Evolutionary conservation across 2,113 vertebrate genomes (phyloP).

Genomic region (Odontophorus gujanensis): DNA sequence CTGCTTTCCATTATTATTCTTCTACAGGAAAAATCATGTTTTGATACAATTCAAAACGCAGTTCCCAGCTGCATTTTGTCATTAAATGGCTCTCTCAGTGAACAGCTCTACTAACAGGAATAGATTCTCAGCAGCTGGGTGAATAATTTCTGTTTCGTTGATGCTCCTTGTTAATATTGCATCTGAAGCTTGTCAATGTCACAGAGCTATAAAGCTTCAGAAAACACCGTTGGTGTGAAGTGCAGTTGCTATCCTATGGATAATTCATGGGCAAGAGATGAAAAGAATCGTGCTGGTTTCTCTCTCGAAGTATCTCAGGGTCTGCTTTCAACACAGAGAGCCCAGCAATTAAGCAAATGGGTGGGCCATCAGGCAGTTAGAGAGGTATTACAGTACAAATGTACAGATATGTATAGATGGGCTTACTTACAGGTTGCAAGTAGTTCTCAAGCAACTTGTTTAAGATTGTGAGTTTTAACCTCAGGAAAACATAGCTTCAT

Average conservation of each 20-base stretch:
- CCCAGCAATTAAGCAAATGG: background rate
- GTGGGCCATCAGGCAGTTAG: background rate
- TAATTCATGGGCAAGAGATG: conserved; percentile 34
- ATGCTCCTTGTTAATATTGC: conserved; percentile 39
- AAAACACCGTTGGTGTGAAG: conserved; percentile 21
- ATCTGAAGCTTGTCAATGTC: background rate
- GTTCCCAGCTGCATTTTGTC: conserved; percentile 53
- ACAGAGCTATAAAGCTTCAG: conserved; percentile 18
- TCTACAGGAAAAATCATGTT: conserved; percentile 20
- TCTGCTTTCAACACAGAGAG: background rate
- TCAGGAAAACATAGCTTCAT: background rate
- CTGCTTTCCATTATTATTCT: conserved; percentile 19
- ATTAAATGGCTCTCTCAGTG: conserved; percentile 30
- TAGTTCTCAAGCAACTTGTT: background rate
- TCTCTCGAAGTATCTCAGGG: background rate
- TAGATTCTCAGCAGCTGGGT: conserved; percentile 41
- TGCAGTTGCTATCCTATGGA: background rate
- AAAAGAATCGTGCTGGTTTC: conserved; percentile 1
- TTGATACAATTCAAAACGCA: conserved; percentile 25
- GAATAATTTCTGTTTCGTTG: conserved; percentile 56
- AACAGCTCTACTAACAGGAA: conserved; percentile 6
- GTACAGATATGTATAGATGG: background rate
- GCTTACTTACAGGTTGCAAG: background rate
- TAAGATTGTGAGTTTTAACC: background rate
- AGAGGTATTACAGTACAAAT: background rate